phyloP scores from a whole-genome alignment of 2,113 vertebrate species.

The Oriolus oriolus region DNA sequence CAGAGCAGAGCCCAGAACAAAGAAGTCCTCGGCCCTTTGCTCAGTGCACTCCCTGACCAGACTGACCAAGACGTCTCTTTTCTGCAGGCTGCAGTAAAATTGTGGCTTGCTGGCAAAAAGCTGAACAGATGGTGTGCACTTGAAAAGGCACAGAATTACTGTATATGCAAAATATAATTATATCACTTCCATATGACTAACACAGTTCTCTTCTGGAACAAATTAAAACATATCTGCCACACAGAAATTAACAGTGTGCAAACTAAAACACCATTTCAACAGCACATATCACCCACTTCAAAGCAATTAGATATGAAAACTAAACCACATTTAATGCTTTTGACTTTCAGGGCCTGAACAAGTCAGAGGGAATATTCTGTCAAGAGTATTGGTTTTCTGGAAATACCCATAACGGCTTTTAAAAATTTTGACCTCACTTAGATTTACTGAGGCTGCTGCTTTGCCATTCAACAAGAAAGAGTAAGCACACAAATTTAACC shows the following conservation, averaged over 20 bases:
- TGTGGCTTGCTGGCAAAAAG: conserved; percentile 40
- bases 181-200: conserved; percentile 62
- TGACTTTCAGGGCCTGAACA: neutral
- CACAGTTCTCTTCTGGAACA: conserved; percentile 44
- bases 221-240: conserved; percentile 50
- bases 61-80: neutral
- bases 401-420: neutral
- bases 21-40: neutral
- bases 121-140: conserved; percentile 48
- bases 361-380: neutral
- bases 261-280: conserved; percentile 49
- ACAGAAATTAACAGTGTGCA: conserved; percentile 55
- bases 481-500: neutral
- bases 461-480: neutral
- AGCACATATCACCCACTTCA: conserved; percentile 47
- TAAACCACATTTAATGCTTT: conserved; percentile 1
- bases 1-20: neutral
- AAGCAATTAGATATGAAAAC: conserved; percentile 54
- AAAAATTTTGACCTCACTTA: neutral
- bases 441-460: neutral
- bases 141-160: conserved; percentile 49
- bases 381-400: neutral
- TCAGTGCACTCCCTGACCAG: neutral
- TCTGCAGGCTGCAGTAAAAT: conserved; percentile 26
- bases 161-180: conserved; percentile 48